Percentiles rank a stretch among this genome's conserved stretches.
Conservation (phyloP, 2,113 vertebrate genomes). For the Diglossa brunneiventris region DNA sequence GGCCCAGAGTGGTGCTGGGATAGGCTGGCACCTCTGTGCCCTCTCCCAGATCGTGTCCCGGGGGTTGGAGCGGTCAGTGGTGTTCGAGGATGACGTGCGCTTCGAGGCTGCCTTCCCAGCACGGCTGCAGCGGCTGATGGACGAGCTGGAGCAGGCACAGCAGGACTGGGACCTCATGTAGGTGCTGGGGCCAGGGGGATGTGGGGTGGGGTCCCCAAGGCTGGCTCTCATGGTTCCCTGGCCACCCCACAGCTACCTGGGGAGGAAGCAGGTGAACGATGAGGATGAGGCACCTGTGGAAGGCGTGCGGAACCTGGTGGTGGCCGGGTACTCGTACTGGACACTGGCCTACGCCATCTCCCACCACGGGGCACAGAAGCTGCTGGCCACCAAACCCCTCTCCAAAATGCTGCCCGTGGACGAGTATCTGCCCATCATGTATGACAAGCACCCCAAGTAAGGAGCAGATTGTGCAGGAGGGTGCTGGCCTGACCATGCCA, state of each 20-base stretch:
- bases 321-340: conserved; percentile 91
- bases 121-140: conserved; percentile 81
- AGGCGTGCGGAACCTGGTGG: conserved; percentile 81
- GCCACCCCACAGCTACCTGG: conserved; percentile 82
- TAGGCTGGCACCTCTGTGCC: neutral
- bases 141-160: conserved; percentile 78
- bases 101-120: conserved; percentile 89
- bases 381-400: conserved; percentile 86
- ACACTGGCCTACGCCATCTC: conserved; percentile 91
- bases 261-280: conserved; percentile 90
- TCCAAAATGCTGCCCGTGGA: conserved; percentile 95
- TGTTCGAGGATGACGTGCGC: conserved; percentile 91
- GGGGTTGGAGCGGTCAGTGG: conserved; percentile 80
- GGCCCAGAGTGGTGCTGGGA: neutral
- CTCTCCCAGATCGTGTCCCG: conserved; percentile 77
- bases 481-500: rapidly evolving
- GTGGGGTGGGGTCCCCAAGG: too few relatives aligned
- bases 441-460: conserved; percentile 94
- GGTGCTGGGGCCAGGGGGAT: neutral
- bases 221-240: neutral
- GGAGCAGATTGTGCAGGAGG: neutral
- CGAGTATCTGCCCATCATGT: conserved; percentile 97
- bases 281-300: conserved; percentile 81
- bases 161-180: conserved; percentile 95
- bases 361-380: conserved; percentile 84